Evolutionary conservation across 2,888 invertebrate genomes (phyloP), one percentile per base, ranked within the genome.

Genomic region (Dicranocentrus wangi): DNA sequence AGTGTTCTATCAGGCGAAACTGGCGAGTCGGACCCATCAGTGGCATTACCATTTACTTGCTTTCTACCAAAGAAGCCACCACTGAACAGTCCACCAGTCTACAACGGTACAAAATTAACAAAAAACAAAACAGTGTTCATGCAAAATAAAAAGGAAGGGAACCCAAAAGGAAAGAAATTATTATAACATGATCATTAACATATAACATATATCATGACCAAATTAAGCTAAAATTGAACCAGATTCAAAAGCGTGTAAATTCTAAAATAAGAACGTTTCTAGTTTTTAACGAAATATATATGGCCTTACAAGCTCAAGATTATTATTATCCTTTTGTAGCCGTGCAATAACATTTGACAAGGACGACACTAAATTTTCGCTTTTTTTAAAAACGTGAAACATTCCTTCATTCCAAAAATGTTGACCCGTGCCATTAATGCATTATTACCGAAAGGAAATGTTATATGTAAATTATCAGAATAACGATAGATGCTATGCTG

Each of bases 11-110:
- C 84, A 13, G 82, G 81, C 21, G 82, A 83, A 17, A 81, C 79
- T 55, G 86, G 86, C 25, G 83, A 85, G 71, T 82, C 73, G 53
- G 87, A 85, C 47, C 82, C 83, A 47, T 85, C 86, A 60, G 85
- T 84, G 58, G 81, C 81, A 69, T 79, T 85, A 82, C 86, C 83
- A 69, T 78, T 80, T 71, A 81, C 84, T 83, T 65, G 68, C 60
- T 83, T 83, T 84, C 83, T 81, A 66, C 84, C 81, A 87, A 87
- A 83, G 85, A 87, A 85, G 85, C 87, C 71, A 82, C 85, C 65
- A 78, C 85, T 75, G 85, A 87, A 77, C 85, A 87, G 79, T 70
- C 85, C 83, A 73, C 83, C 85, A 68, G 82, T 81, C 85, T 85
- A 85, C 66, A 84, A 82, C 53, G 72, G n/a, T n/a, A n/a, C n/a